A percentile compares a stretch with the other conserved stretches of the same genome.
These are phyloP conservation scores for Penaeus japonicus DNA, from an alignment of 1,140 invertebrate genomes.

Conservation along the genomic window DNA sequence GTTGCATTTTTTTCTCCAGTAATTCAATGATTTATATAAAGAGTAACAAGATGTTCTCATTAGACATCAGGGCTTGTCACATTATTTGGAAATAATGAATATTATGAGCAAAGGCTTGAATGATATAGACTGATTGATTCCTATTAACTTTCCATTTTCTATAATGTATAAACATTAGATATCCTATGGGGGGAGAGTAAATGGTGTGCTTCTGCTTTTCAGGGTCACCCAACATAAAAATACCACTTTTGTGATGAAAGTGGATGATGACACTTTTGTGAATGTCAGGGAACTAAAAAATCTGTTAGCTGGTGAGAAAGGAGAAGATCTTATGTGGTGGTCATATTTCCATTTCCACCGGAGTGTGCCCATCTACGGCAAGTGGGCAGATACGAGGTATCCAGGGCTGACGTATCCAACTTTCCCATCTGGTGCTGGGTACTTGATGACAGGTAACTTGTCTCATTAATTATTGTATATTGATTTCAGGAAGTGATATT, in stretches of 20 bases:
- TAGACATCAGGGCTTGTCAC: too few relatives aligned
- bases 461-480: background rate
- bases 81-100: too few relatives aligned
- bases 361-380: slow-evolving; percentile 36
- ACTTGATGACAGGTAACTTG: slow-evolving; percentile 42
- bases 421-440: slow-evolving; percentile 44
- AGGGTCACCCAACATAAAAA: background rate
- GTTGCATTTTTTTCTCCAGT: too few relatives aligned
- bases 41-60: too few relatives aligned
- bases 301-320: background rate
- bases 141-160: too few relatives aligned
- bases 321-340: slow-evolving; percentile 2
- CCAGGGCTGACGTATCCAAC: slow-evolving; percentile 33
- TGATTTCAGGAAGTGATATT: background rate
- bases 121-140: too few relatives aligned
- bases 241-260: slow-evolving; percentile 22
- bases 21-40: too few relatives aligned
- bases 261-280: slow-evolving; percentile 49
- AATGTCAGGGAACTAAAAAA: background rate
- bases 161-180: too few relatives aligned
- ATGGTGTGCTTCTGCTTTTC: background rate
- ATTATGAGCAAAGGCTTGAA: too few relatives aligned
- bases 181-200: too few relatives aligned
- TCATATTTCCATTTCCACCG: slow-evolving; percentile 34
- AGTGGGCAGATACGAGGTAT: slow-evolving; percentile 33